These are phyloP conservation scores for Rutilus rutilus DNA, from an alignment of 2,113 vertebrate species.

Conservation along the genomic window DNA sequence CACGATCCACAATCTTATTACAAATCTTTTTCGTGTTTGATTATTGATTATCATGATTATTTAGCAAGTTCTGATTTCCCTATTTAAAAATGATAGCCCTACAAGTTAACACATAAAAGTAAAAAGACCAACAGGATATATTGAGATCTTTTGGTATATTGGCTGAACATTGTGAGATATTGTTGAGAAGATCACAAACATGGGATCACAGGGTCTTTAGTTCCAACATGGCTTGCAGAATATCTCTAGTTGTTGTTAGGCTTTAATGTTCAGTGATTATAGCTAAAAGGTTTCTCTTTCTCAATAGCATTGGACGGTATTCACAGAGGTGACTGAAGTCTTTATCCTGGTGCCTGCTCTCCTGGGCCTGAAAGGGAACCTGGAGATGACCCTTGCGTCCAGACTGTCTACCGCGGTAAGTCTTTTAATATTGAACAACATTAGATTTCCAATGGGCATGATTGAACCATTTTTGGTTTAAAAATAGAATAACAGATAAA, in stretches of 20 bases:
- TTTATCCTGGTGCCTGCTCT: slow-evolving; percentile 96
- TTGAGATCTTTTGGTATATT: no score
- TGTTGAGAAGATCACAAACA: no score
- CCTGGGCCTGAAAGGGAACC: slow-evolving; percentile 96
- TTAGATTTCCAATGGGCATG: background rate
- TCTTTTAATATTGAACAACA: slow-evolving; percentile 26
- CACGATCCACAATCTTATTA: background rate
- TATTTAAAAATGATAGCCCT: no score
- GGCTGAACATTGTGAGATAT: no score
- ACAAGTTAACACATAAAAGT: no score
- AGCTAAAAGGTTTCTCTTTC: slow-evolving; percentile 27
- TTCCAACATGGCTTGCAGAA: background rate
- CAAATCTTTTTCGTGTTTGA: background rate
- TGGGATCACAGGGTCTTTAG: background rate
- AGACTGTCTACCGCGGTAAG: slow-evolving; percentile 97
- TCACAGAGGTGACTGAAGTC: slow-evolving; percentile 92
- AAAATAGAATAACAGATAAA: background rate
- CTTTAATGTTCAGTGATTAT: background rate
- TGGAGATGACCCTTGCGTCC: slow-evolving; percentile 98
- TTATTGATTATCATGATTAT: background rate
- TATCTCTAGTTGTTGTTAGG: background rate
- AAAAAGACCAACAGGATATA: no score
- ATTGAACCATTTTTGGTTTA: background rate
- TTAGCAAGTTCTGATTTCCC: no score
- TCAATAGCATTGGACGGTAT: slow-evolving; percentile 94